These are phyloP conservation scores for Colletes collaris DNA, from an alignment of 2,888 invertebrate genomes.

Conservation along the genomic window DNA sequence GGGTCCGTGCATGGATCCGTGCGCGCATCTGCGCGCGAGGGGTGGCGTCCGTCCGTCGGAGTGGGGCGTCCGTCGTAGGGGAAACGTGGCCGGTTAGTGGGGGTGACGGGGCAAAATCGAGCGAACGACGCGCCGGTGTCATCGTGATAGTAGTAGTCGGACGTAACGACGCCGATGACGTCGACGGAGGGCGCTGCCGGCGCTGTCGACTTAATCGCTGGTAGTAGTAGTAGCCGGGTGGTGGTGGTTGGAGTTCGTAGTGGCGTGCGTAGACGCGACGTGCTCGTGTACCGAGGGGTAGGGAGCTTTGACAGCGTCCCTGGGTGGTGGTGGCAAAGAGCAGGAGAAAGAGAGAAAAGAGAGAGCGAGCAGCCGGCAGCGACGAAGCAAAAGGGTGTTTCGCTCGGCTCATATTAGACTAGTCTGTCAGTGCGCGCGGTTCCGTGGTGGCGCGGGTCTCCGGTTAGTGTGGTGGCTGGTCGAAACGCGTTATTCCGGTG, in stretches of 20 bases:
- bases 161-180: constrained; percentile 63
- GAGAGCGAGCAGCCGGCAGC: constrained; percentile 67
- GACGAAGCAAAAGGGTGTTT: constrained; percentile 62
- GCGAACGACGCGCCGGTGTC: constrained; percentile 55
- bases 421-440: constrained; percentile 74
- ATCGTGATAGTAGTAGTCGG: constrained; percentile 57
- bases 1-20: constrained; percentile 38
- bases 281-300: constrained; percentile 39
- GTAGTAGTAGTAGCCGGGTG: constrained; percentile 54
- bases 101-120: constrained; percentile 54
- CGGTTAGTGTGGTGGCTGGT: constrained; percentile 8
- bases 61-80: background rate
- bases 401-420: constrained; percentile 42
- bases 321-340: constrained; percentile 24
- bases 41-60: constrained; percentile 12
- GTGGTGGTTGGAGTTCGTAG: constrained; percentile 46
- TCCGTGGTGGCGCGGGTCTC: constrained; percentile 42
- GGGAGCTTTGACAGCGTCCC: constrained; percentile 29
- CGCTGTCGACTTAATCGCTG: constrained; percentile 56
- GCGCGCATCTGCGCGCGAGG: constrained; percentile 45
- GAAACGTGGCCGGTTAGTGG: background rate
- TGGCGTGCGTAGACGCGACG: constrained; percentile 57
- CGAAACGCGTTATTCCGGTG: constrained; percentile 14
- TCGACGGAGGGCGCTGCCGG: constrained; percentile 62
- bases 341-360: background rate